Percentiles rank a stretch among this genome's conserved stretches.
These are phyloP conservation scores for Paramisgurnus dabryanus DNA, from an alignment of 2,113 vertebrate species.

Conservation along the genomic window DNA sequence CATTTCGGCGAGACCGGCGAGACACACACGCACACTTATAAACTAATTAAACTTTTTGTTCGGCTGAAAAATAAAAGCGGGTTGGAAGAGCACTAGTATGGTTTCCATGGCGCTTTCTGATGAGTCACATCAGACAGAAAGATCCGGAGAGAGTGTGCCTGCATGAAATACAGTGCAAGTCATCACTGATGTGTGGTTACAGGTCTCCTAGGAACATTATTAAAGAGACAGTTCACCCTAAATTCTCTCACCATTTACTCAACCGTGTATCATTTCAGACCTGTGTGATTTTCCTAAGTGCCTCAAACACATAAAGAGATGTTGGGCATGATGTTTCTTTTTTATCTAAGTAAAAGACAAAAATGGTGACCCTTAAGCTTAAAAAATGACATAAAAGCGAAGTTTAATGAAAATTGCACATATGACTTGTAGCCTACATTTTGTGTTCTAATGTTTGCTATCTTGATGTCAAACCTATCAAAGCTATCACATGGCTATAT, in stretches of 20 bases:
- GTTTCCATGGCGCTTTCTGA: slow-evolving; percentile 39
- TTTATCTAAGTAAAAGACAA: too few species aligned
- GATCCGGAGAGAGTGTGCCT: slow-evolving; percentile 1
- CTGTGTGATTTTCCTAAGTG: too few species aligned
- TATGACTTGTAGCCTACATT: too few species aligned
- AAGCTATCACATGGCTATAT: too few species aligned
- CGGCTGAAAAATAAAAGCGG: slow-evolving; percentile 34
- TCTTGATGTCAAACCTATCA: too few species aligned
- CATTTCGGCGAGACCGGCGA: slow-evolving; percentile 63
- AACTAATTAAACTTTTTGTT: slow-evolving; percentile 61
- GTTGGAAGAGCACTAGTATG: not conserved
- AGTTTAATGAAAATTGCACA: too few species aligned
- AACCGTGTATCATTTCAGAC: too few species aligned
- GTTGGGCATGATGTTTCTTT: too few species aligned
- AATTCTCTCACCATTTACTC: not conserved
- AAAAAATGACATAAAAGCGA: too few species aligned
- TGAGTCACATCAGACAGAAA: slow-evolving; percentile 35
- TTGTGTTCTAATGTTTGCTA: too few species aligned
- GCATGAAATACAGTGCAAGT: not conserved
- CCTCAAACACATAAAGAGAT: too few species aligned
- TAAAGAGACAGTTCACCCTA: not conserved
- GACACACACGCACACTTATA: slow-evolving; percentile 59
- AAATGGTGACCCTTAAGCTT: too few species aligned
- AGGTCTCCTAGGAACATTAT: not conserved
- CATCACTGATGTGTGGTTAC: not conserved